phyloP scores from a whole-genome alignment of 1,140 invertebrate species.

The Asobara japonica region DNA sequence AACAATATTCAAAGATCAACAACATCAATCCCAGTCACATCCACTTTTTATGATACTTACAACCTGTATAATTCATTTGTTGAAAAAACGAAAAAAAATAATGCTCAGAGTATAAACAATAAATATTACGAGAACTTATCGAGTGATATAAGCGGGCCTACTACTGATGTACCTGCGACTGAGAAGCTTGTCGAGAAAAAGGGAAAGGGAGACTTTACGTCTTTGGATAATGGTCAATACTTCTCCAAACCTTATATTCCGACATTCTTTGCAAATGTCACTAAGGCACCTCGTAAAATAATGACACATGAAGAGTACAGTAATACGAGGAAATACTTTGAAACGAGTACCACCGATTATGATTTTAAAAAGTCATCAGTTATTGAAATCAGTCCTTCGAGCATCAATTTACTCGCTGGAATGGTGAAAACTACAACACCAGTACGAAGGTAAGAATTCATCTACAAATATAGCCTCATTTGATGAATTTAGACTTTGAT shows the following conservation, averaged over 20 bases:
- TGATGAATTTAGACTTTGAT: too few species aligned
- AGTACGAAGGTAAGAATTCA: constrained; percentile 50
- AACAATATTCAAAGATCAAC: constrained; percentile 57
- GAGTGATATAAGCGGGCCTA: constrained; percentile 64
- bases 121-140: constrained; percentile 63
- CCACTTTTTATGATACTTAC: constrained; percentile 49
- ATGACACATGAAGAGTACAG: constrained; percentile 56
- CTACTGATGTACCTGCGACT: constrained; percentile 62
- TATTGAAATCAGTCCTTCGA: constrained; percentile 63
- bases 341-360: constrained; percentile 54
- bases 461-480: too few species aligned
- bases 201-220: constrained; percentile 30
- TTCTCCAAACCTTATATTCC: constrained; percentile 50
- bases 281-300: constrained; percentile 56
- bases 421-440: constrained; percentile 58
- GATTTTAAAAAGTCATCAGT: constrained; percentile 56
- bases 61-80: constrained; percentile 55
- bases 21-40: constrained; percentile 50
- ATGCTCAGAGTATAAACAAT: constrained; percentile 46
- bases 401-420: constrained; percentile 63
- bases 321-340: constrained; percentile 52
- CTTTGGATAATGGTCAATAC: constrained; percentile 44
- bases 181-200: constrained; percentile 50
- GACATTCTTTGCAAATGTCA: constrained; percentile 54
- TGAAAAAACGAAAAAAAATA: constrained; percentile 50